Conservation (phyloP, 1,140 invertebrate species). For the Berghia stephanieae region DNA sequence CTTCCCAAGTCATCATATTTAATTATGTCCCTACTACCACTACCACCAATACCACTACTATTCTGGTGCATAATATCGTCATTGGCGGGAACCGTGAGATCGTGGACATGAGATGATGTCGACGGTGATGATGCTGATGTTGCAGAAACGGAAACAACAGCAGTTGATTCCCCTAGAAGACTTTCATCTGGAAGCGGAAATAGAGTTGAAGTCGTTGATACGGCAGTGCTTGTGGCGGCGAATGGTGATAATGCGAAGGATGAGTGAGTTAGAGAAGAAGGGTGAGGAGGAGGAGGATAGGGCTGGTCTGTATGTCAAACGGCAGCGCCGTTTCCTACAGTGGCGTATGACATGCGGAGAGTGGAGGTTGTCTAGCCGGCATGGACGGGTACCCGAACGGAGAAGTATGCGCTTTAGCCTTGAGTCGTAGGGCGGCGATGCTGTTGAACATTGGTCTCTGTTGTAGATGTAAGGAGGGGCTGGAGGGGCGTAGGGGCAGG, state of each 20-base stretch:
- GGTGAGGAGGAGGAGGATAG: conserved; percentile 23
- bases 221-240: neutral
- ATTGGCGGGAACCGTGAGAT: no score
- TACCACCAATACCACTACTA: no score
- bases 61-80: no score
- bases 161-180: no score
- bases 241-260: neutral
- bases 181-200: no score
- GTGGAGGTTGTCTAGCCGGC: conserved; percentile 72
- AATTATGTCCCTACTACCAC: no score
- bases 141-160: no score
- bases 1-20: no score
- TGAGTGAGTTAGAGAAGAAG: neutral
- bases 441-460: conserved; percentile 78
- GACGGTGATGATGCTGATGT: no score
- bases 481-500: conserved; percentile 68
- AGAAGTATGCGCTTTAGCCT: conserved; percentile 85
- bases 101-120: no score
- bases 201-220: neutral
- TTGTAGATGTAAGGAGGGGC: conserved; percentile 68
- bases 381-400: conserved; percentile 68
- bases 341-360: conserved; percentile 91
- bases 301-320: conserved; percentile 47
- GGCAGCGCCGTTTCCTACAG: conserved; percentile 62
- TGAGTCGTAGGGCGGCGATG: conserved; percentile 85